Percentiles rank a stretch among this genome's conserved stretches.
These are phyloP conservation scores for Grallaria varia DNA, from an alignment of 2,113 vertebrate genomes.

Conservation along the genomic window DNA sequence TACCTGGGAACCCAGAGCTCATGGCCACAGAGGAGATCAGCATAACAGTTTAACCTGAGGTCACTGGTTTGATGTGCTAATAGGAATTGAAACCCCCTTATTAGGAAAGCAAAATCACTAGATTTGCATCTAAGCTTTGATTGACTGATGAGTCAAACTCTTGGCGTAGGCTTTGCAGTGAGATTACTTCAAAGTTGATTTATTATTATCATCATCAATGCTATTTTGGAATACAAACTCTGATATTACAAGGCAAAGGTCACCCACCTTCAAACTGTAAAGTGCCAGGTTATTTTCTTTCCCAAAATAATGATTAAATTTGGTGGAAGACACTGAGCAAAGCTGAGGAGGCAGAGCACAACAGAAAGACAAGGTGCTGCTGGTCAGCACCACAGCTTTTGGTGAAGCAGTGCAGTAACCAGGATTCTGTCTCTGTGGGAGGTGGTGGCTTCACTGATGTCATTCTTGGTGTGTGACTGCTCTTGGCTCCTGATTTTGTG, in stretches of 20 bases:
- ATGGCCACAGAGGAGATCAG: not conserved
- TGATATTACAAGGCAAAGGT: constrained; percentile 5
- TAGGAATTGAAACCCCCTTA: not conserved
- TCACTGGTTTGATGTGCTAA: not conserved
- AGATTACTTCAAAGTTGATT: constrained; percentile 25
- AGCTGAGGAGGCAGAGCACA: not conserved
- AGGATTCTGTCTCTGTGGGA: not conserved
- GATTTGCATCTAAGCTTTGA: constrained; percentile 36
- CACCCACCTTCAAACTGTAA: not conserved
- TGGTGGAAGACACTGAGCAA: not conserved
- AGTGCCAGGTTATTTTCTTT: not conserved
- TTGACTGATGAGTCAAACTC: constrained; percentile 53
- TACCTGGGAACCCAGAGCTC: not conserved
- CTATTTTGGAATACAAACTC: constrained; percentile 17
- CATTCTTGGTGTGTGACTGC: rapidly evolving
- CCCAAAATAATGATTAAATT: not conserved
- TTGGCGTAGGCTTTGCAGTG: constrained; percentile 13
- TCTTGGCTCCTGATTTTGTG: not conserved
- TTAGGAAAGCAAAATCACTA: not conserved
- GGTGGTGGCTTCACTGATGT: not conserved
- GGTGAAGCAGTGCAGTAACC: not conserved
- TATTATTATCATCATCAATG: constrained; percentile 14
- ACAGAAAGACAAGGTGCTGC: not conserved
- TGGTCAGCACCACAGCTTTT: not conserved
- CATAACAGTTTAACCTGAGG: not conserved